Conservation (phyloP, 2,888 invertebrate species). For the Hemicrepidius hirtus region DNA sequence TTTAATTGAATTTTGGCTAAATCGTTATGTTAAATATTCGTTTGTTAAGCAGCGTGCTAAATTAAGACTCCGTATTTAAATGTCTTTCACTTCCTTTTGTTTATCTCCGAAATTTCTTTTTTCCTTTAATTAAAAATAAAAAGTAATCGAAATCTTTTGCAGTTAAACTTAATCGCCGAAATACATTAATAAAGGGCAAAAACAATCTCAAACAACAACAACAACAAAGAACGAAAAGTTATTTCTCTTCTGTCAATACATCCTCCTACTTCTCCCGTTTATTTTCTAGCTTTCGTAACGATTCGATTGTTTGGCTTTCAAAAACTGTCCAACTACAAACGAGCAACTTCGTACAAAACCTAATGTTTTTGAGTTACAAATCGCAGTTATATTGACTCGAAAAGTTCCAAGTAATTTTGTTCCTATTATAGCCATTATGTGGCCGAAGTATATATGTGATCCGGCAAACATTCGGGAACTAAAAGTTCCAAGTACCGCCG, state of each 20-base stretch:
- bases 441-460: conserved; percentile 63
- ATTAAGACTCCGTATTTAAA: conserved; percentile 41
- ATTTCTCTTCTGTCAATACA: conserved; percentile 14
- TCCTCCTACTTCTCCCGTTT: conserved; percentile 4
- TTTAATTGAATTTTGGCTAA: conserved; percentile 64
- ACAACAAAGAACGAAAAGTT: conserved; percentile 2
- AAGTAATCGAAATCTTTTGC: conserved; percentile 6
- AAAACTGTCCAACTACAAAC: conserved; percentile 19
- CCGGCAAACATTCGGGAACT: conserved; percentile 63
- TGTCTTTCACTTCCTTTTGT: conserved; percentile 36
- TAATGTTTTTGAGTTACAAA: conserved; percentile 53
- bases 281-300: conserved; percentile 14
- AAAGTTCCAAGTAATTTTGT: conserved; percentile 69
- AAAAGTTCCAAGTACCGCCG: conserved; percentile 52
- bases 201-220: neutral
- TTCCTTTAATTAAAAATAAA: conserved; percentile 25
- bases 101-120: conserved; percentile 15
- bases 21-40: conserved; percentile 62
- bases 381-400: conserved; percentile 66
- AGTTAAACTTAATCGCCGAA: conserved; percentile 8
- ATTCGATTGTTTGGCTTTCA: conserved; percentile 10
- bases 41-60: conserved; percentile 54
- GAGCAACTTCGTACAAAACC: conserved; percentile 28
- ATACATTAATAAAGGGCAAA: conserved; percentile 7
- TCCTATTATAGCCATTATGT: conserved; percentile 69